phyloP scores from a whole-genome alignment of 35 echinoderm and acorn worm genomes.

The Diadema setosum region DNA sequence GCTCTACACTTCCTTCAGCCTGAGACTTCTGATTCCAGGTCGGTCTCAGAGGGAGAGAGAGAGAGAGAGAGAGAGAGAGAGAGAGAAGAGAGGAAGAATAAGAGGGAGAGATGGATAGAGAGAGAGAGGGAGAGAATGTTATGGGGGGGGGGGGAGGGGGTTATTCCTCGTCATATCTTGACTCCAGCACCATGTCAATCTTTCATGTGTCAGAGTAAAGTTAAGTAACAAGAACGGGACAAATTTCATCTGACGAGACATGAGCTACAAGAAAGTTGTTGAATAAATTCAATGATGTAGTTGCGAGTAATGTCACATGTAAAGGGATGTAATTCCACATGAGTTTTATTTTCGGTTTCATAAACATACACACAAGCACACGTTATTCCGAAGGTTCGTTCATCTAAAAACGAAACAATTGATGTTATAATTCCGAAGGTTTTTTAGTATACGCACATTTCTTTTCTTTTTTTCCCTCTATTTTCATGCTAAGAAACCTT shows the following conservation, averaged over 20 bases:
- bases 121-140: background rate
- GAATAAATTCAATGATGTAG: background rate
- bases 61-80: background rate
- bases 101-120: background rate
- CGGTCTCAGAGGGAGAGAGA: background rate
- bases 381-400: too few species aligned
- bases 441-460: too few species aligned
- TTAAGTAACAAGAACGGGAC: too few species aligned
- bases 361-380: too few species aligned
- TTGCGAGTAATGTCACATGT: background rate
- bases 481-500: too few species aligned
- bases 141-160: background rate
- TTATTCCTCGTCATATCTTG: too few species aligned
- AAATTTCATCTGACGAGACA: too few species aligned
- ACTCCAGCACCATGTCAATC: background rate
- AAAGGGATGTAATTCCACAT: background rate
- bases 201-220: background rate
- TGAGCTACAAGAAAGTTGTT: background rate
- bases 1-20: too few species aligned
- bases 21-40: background rate
- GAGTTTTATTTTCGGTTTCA: too few species aligned
- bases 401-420: too few species aligned
- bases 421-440: too few species aligned
- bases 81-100: background rate
- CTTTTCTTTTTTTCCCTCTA: too few species aligned